These are phyloP conservation scores for Pleuronectes platessa DNA, from an alignment of 2,113 vertebrate species.

Conservation along the genomic window DNA sequence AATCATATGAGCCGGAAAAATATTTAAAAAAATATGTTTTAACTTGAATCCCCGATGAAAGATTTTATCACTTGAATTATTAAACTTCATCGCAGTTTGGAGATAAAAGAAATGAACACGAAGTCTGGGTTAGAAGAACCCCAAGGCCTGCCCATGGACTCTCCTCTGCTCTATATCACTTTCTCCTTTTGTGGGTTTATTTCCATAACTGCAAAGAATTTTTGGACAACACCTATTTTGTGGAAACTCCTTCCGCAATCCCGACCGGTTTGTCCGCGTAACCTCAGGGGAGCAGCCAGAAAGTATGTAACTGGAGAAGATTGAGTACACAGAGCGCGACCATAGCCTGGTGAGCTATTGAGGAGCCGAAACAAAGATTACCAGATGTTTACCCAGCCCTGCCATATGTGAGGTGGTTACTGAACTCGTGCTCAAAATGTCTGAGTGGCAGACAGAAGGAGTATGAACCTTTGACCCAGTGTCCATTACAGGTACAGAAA, in stretches of 20 bases:
- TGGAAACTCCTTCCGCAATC: constrained; percentile 77
- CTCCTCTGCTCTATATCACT: constrained; percentile 32
- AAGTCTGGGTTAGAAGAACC: constrained; percentile 26
- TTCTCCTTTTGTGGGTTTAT: constrained; percentile 73
- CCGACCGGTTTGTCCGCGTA: constrained; percentile 76
- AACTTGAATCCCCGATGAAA: constrained; percentile 4
- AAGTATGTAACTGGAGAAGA: constrained; percentile 80
- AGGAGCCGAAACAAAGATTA: constrained; percentile 78
- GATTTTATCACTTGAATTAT: constrained; percentile 26
- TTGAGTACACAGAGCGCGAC: constrained; percentile 70
- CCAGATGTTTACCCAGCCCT: constrained; percentile 79
- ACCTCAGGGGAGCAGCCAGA: constrained; percentile 73
- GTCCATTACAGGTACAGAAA: constrained; percentile 62
- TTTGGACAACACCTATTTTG: constrained; percentile 84
- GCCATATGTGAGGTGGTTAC: constrained; percentile 70
- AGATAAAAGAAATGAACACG: constrained; percentile 16
- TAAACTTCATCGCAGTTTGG: constrained; percentile 13
- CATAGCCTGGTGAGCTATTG: constrained; percentile 75
- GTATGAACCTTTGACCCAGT: constrained; percentile 75
- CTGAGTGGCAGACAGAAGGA: constrained; percentile 59
- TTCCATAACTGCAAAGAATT: constrained; percentile 81
- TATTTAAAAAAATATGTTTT: constrained; percentile 10
- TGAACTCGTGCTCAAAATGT: constrained; percentile 56
- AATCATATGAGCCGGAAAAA: constrained; percentile 15
- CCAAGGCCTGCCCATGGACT: constrained; percentile 36